Evolutionary conservation across 2,113 vertebrate species (phyloP), one percentile per base, ranked within the genome.

Genomic region (Fukomys damarensis): DNA sequence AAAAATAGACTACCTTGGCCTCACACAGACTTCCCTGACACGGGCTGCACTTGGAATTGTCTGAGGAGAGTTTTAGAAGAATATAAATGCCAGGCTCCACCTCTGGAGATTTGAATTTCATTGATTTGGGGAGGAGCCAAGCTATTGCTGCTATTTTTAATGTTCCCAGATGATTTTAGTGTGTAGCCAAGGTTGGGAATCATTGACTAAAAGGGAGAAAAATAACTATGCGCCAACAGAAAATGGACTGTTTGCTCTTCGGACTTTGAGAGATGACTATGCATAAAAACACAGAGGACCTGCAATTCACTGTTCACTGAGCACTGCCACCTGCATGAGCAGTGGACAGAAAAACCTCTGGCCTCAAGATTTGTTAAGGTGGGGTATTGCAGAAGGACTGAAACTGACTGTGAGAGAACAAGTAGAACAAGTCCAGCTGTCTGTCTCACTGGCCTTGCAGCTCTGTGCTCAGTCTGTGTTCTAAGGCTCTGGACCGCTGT

Each of bases 161-260:
- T 38, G 26, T 24, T 90, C 38, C 20, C 38, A 22, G 61, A 63
- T 92, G 59, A 96, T 92, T 95, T 54, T 65, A 81, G 89, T 83
- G 11, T 92, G 54, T 54, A 94, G 76, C 38, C 38, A 38, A 89
- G 30, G 16, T 65, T 93, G 61, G 81, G 63, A 97, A 96, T 86
- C 86, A 84, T 74, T 86, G 89, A 89, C 52, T 89, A 79, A 96
- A 95, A 92, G 85, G 61, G 91, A 87, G 80, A 82, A 89, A 97
- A 97, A 95, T 85, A 95, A 87, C 84, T 94, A 26, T 80, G 26
- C 13, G 81, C 26, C 28, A 82, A 58, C 11, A 35, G 8, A 93
- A 74, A 92, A 85, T 79, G 65, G 10, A 86, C 90, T 46, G 10
- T 82, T 93, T 93, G 41, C 35, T 96, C 77, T 95, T 79, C 30